Base-by-base conservation (phyloP, 1,140 invertebrate species). In the Rhagoletis pomonella region DNA sequence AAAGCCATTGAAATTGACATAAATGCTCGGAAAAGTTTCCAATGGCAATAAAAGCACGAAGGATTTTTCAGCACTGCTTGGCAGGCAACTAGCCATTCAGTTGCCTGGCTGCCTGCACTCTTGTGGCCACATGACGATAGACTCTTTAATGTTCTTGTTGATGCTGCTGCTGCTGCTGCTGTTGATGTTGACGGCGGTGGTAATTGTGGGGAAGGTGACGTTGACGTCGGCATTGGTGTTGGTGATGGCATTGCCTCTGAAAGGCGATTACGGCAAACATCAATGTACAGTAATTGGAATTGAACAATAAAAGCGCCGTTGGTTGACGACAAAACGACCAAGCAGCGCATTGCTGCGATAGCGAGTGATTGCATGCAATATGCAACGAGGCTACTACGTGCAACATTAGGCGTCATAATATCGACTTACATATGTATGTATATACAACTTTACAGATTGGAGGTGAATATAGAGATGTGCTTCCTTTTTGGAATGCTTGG, bases 261-360 rank as follows among this genome's bases (percentile, higher is more conserved):
- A 73, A 73, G 67, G 67, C 67, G 67, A 73, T 73, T 73, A 73
- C 67, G 14, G 67, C n/a, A 73, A 73, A 73, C 67, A 42, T 73
- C 67, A 73, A 73, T 44, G 67, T 73, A 42, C 67, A 73, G 67
- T 73, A 73, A 73, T 73, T 73, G 67, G 67, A 73, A 73, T 73
- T 73, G 67, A 73, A 73, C 67, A 69, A 69, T 44, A 42, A 73
- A 44, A 47, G 42, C 67, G 42, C 42, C 67, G 42, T n/a, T 73
- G 44, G 42, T 17, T 10, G 67, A 12, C 39, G 67, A 12, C 14
- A 47, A 44, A 73, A 44, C 44, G 14, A 12, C 42, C 67, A n/a
- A 47, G 42, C 1, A 47, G 42, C 29, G 29, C 29, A 29, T 29
- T 29, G 29, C 29, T 29, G 29, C 29, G 60, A 17, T 14, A 39